phyloP scores from a whole-genome alignment of 2,888 invertebrate genomes.

The Diadegma fenestrale region DNA sequence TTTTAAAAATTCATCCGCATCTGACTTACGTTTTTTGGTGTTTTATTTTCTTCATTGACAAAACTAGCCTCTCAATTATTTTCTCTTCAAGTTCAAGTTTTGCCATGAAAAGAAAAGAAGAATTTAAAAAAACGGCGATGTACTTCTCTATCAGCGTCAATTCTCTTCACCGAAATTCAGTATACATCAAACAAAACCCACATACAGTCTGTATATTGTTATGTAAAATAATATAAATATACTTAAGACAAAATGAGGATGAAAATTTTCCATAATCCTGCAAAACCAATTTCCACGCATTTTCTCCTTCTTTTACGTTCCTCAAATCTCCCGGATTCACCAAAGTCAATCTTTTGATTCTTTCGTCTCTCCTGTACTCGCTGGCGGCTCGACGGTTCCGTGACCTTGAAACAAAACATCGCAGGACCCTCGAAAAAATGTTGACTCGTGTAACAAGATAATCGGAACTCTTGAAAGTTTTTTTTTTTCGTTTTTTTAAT shows the following conservation, averaged over 20 bases:
- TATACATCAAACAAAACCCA: constrained; percentile 36
- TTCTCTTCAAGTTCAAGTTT: constrained; percentile 29
- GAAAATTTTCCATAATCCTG: not conserved
- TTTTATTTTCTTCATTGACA: not conserved
- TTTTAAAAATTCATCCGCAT: constrained; percentile 54
- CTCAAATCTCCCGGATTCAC: not conserved
- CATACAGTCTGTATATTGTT: constrained; percentile 69
- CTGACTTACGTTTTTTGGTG: constrained; percentile 40
- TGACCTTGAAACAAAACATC: not conserved
- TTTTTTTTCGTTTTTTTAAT: constrained; percentile 79
- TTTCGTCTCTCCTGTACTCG: too few relatives aligned
- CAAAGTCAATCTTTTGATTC: not conserved
- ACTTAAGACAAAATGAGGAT: constrained; percentile 63
- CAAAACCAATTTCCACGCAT: not conserved
- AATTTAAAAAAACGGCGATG: constrained; percentile 43
- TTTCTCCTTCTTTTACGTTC: not conserved
- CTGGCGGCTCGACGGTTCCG: too few relatives aligned
- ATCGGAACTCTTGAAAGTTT: constrained; percentile 81
- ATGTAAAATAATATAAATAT: constrained; percentile 73
- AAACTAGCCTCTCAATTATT: constrained; percentile 20
- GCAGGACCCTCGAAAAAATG: not conserved
- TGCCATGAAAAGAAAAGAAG: constrained; percentile 24
- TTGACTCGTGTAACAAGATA: constrained; percentile 69
- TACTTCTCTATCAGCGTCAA: constrained; percentile 53
- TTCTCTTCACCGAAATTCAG: constrained; percentile 16